Base-by-base conservation (phyloP, 2,888 invertebrate genomes). In the Orthosia gracilis region DNA sequence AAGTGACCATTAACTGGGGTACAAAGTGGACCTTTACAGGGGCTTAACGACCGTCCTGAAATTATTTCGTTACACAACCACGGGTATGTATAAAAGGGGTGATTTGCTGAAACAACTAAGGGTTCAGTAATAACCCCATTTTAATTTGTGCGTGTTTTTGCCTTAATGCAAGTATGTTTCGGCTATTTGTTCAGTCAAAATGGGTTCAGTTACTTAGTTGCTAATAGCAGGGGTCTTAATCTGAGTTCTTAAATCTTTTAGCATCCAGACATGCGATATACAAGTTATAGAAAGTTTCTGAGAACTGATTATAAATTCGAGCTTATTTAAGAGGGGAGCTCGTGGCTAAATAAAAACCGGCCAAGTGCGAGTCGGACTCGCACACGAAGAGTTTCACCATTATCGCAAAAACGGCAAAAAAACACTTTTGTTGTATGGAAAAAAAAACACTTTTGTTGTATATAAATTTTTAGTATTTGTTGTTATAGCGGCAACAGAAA, bases 11-110 rank as follows among this genome's bases (percentile, higher is more conserved):
- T 72, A 21, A 54, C 59, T 67, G 54, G 50, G 52, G 74, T 68
- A 78, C 80, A 79, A 71, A 82, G 78, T 71, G 57, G 45, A 66
- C 52, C 69, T 31, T 69, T 81, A 67, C 65, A 57, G 18, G 69
- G 74, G 66, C 73, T 81, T 71, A 78, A 84, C 76, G 69, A 83
- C 69, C 73, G 54, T 59, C 15, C 68, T 63, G 61, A 83, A 79
- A 83, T 84, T 82, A 84, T 82, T 84, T 76, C 67, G 79, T 73
- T 69, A 73, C 69, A 65, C 62, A 73, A 71, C 70, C 70, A 52
- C 47, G 75, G 70, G 31, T 59, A 59, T 61, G 61, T 74, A 82
- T 71, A 79, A 78, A 84, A 79, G 76, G 76, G 73, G 69, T 69
- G 68, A 74, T 75, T 73, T 69, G 76, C 69, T 73, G 61, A 62